Base-by-base conservation (phyloP, 2,888 invertebrate genomes). In the Homarus gammarus region DNA sequence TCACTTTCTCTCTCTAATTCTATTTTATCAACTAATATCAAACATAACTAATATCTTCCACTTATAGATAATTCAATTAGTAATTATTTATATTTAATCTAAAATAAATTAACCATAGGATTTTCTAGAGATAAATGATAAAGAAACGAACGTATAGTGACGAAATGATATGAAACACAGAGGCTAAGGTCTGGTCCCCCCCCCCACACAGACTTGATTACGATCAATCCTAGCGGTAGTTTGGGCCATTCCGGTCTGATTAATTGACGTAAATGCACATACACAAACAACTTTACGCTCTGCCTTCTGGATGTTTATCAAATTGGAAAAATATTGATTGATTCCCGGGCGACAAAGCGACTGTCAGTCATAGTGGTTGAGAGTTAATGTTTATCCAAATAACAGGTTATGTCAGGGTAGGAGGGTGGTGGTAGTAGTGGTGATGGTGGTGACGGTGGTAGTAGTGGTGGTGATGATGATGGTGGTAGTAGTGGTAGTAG, bases 321-420 rank as follows among this genome's bases (percentile, higher is more conserved):
- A 87, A 87, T 87, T 87, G 87, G 87, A 87, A 87, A 87, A 87
- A 87, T 87, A 87, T 87, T 87, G 87, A 87, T 87, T 87, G 79
- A 87, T 70, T 81, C 44, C 33, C 31, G n/a, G n/a, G n/a, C n/a
- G 56, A 72, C 49, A 72, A 70, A 83, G 83, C 70, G 72, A 31
- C 27, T n/a, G n/a, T n/a, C n/a, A n/a, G n/a, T n/a, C n/a, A n/a
- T n/a, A n/a, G n/a, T n/a, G n/a, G 77, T 5, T 10, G 79, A 15
- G 56, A 78, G 44, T 78, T 51, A 51, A 27, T 73, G 73, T 40
- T 64, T 73, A 18, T 38, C 38, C 33, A 33, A 72, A 72, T 36
- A 31, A 73, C 38, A 73, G 73, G 73, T 73, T 73, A 73, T 36
- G 33, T 22, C 40, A n/a, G 22, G 36, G 2, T 33, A 6, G 8